Base-by-base conservation (phyloP, 2,113 vertebrate species). In the Pachycephala philippinensis region DNA sequence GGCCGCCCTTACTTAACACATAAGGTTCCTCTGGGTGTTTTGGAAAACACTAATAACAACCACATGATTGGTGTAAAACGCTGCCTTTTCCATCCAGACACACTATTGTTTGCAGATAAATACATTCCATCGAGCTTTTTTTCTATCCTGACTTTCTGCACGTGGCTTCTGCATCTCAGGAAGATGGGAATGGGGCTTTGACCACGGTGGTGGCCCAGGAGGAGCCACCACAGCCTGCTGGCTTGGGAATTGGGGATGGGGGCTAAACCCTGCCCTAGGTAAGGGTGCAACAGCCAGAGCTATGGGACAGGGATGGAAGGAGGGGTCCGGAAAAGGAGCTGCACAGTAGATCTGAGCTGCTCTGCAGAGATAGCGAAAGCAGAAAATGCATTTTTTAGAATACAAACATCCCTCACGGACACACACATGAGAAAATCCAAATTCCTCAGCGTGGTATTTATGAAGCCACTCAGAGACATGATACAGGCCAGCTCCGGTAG, bases 81-180 rank as follows among this genome's bases (percentile, higher is more conserved):
- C 71, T 87, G 95, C 50, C 61, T 96, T 88, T 94, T 90, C 96
- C 91, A 88, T 95, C 85, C 90, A 91, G 84, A 88, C 70, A 39
- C 85, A 30, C 84, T 71, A 91, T 91, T 95, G 93, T 96, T 92
- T 96, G 50, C 89, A 94, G 93, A 95, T 95, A 95, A 95, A 97
- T 89, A 91, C 91, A 81, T 94, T 95, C 96, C 92, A 64, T 35
- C 0, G 1, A 79, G 76, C 3, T 47, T 65, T 72, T 90, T 64
- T 68, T 83, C 33, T 68, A 68, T 76, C 75, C 53, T 35, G 68
- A 30, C 39, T 84, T 91, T 74, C 83, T 86, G 54, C 75, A 40
- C 47, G 70, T 47, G 79, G 91, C 82, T 96, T 88, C 75, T 88
- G 79, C 16, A 4, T 63, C 82, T 54, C 59, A 10, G 54, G 68